Evolutionary conservation across 2,888 invertebrate genomes (phyloP).

Genomic region (Sminthurinus aureus): DNA sequence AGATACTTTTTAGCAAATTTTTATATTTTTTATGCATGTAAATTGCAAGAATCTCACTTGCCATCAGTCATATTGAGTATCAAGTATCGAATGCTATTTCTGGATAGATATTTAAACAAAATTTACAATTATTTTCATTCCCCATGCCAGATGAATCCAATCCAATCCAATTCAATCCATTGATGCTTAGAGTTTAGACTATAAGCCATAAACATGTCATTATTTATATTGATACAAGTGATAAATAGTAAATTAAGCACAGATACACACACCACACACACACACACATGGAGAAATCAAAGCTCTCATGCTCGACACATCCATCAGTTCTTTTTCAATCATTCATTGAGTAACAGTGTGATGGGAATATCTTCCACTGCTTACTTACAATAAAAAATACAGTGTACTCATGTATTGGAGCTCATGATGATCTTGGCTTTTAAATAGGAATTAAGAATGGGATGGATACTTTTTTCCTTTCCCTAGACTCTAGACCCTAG

Average conservation of each 20-base stretch:
- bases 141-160: no score
- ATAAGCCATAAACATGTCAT: background rate
- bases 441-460: background rate
- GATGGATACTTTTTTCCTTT: background rate
- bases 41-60: no score
- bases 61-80: no score
- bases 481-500: background rate
- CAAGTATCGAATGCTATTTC: no score
- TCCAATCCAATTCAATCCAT: no score
- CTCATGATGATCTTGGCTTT: background rate
- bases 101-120: no score
- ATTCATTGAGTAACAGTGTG: background rate
- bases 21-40: no score
- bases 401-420: background rate
- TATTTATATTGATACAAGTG: constrained; percentile 14
- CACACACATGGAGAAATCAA: no score
- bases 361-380: background rate
- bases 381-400: background rate
- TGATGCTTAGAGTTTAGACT: no score
- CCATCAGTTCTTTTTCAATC: background rate
- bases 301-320: background rate
- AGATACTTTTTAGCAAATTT: no score
- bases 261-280: background rate
- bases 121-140: no score
- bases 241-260: constrained; percentile 12